Conservation (phyloP, 2,113 vertebrate species). For the Ciconia maguari region DNA sequence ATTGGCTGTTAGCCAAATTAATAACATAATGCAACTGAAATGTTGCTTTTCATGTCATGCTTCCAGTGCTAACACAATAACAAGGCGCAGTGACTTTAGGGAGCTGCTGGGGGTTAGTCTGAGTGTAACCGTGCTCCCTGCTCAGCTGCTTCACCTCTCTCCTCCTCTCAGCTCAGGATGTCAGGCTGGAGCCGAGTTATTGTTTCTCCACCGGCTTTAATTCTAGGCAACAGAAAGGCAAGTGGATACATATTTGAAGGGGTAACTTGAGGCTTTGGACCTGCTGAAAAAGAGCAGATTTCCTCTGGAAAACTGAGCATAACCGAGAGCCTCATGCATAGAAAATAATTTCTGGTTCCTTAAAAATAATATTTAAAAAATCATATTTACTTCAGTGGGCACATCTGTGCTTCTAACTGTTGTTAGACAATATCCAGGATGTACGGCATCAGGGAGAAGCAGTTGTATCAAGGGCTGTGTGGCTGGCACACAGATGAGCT, state of each 20-base stretch:
- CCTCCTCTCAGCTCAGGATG: neutral
- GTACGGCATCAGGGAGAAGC: neutral
- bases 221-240: neutral
- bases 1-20: slow-evolving; percentile 15
- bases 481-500: neutral
- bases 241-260: neutral
- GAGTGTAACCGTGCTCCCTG: neutral
- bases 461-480: neutral
- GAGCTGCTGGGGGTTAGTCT: neutral
- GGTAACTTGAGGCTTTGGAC: neutral
- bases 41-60: neutral
- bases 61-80: neutral
- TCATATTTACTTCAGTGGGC: neutral
- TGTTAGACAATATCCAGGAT: neutral
- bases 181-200: neutral
- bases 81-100: neutral
- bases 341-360: neutral
- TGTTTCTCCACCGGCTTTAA: neutral
- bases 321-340: accelerated
- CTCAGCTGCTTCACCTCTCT: neutral
- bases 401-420: neutral
- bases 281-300: neutral
- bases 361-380: neutral
- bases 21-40: slow-evolving; percentile 14
- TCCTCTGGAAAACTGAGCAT: neutral